These are phyloP conservation scores for Laticauda laticaudata DNA, from an alignment of 2,113 vertebrate genomes.

Conservation along the genomic window DNA sequence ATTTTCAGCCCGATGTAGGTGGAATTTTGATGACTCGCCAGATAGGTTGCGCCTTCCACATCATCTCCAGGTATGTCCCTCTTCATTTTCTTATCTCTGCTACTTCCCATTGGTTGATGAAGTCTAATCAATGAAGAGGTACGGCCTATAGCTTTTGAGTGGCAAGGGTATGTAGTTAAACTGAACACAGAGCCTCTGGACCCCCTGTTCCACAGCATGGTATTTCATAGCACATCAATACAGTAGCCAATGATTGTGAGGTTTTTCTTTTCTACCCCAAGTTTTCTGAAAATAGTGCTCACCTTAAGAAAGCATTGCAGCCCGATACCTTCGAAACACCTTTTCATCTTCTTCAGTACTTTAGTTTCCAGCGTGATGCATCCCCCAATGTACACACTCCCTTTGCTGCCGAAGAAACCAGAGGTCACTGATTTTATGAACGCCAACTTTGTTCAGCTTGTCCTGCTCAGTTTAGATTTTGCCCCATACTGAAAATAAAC, in stretches of 20 bases:
- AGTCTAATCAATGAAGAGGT: not conserved
- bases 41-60: not conserved
- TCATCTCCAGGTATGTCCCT: not conserved
- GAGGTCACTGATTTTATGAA: not conserved
- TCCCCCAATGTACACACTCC: not conserved
- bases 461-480: not conserved
- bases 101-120: not conserved
- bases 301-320: slow-evolving; percentile 74
- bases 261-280: not conserved
- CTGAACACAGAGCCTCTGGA: not conserved
- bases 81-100: not conserved
- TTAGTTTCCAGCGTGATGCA: not conserved
- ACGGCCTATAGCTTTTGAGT: not conserved
- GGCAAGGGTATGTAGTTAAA: not conserved
- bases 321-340: slow-evolving; percentile 67
- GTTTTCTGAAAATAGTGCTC: slow-evolving; percentile 34
- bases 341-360: slow-evolving; percentile 57
- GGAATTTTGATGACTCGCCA: not conserved
- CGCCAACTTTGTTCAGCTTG: rapidly evolving
- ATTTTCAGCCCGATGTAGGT: not conserved
- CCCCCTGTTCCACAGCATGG: not conserved
- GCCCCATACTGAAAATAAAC: no score
- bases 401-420: slow-evolving; percentile 35
- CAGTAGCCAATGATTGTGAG: not conserved
- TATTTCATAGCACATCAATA: not conserved